Evolutionary conservation across 2,113 vertebrate species (phyloP), one percentile per base, ranked within the genome.

Genomic region (Microtus oregoni): DNA sequence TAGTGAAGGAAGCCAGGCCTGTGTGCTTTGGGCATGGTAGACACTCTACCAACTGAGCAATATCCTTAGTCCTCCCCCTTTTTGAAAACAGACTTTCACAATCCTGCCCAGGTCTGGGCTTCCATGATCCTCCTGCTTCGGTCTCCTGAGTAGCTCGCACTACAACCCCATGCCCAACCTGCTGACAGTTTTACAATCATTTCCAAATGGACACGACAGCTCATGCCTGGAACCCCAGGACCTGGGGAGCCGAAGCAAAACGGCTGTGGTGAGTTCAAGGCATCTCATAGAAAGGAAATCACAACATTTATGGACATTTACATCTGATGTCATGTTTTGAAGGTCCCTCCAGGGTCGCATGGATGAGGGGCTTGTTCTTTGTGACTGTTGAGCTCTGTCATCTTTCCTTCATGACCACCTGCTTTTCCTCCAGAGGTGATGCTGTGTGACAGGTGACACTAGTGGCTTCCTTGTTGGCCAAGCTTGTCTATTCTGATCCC

Each of bases 261-360:
- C 14, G 47, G 17, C 24, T 19, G 35, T 7, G 13, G 13, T 73
- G 68, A 55, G 30, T 73, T 38, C 47, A 22, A 72, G 47, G 85
- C n/a, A 41, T 44, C 65, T 58, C 41, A 12, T 4, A 1, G 4
- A 55, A 20, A 50, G 15, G 44, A 24, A 44, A 4, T 19, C 50
- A 3, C 8, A 1, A 15, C 0, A 0, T 0, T 0, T 13, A 11
- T 75, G 72, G n/a, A 26, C 58, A 89, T 77, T 44, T 26, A 22
- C 35, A 0, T 26, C 17, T 1, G 32, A 8, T 0, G 1, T 5
- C 2, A 1, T 1, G 28, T 32, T 50, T 10, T 61, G 8, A n/a
- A 70, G 52, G 3, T 0, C 38, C 35, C 35, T 44, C 12, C 82
- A 5, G 30, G 4, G 22, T 20, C 0, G 6, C 7, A 14, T 0